Evolutionary conservation across 1,140 invertebrate species (phyloP), one percentile per base, ranked within the genome.

Genomic region (Pteromalus puparum): DNA sequence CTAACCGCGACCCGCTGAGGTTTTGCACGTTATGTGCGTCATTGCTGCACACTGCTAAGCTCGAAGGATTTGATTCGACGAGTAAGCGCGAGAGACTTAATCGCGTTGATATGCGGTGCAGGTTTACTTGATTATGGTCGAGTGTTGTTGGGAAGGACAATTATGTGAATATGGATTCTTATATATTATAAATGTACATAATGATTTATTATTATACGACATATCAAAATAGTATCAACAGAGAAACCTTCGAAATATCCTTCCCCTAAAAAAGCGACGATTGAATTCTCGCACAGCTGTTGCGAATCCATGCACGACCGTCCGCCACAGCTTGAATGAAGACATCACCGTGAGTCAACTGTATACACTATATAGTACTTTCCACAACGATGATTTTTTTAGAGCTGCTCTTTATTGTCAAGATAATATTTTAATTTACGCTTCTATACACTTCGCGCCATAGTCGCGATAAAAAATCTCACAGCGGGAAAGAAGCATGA

Each of bases 241-340:
- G 30, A 34, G 30, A 34, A 34, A 34, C 30, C 30, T 42, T 34
- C 30, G 30, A 42, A 42, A 42, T 21, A 53, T 4, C 12, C 12
- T 18, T 53, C 18, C 12, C 48, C 18, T 18, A 15, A 53, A 18
- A 53, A 0, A 42, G 46, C 24, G n/a, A 80, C 76, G 48, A 80
- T 84, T 84, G 70, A 80, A 80, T 84, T 76, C 42, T 80, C 26
- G 34, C 26, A 78, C 88, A 91, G 87, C 89, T 90, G 89, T 88
- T 85, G 85, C 80, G 70, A 88, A 89, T 89, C 88, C 87, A 34
- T 34, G 24, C 70, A 42, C 74, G 82, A 75, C 28, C 72, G 10
- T 21, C 42, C 38, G 73, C 4, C 46, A 24, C 30, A 34, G 6
- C 53, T 18, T 12, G 13, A 87, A 88, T 89, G 87, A 89, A 90